A percentile compares a stretch with the other conserved stretches of the same genome.
Evolutionary conservation across 1,140 invertebrate species (phyloP).

Genomic region (Pseudomyrmex cubaensis): DNA sequence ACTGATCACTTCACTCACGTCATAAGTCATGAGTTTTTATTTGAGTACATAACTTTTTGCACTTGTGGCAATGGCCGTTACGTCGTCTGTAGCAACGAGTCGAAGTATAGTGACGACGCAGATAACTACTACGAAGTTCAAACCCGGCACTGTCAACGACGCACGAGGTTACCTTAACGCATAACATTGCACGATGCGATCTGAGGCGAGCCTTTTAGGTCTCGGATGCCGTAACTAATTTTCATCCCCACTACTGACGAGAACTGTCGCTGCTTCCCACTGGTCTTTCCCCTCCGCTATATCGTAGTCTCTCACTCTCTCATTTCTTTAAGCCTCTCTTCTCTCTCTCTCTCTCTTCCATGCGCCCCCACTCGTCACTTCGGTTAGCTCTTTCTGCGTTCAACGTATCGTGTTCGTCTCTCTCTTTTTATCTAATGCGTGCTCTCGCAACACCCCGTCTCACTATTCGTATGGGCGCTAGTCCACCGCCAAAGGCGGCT

Average conservation of each 20-base stretch:
- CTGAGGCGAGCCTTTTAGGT: constrained; percentile 81
- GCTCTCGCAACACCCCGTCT: constrained; percentile 53
- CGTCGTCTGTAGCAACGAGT: constrained; percentile 78
- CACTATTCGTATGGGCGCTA: constrained; percentile 67
- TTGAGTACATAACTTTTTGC: constrained; percentile 65
- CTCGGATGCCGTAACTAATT: constrained; percentile 85
- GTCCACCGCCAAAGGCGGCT: constrained; percentile 68
- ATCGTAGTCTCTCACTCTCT: constrained; percentile 61
- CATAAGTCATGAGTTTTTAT: constrained; percentile 84
- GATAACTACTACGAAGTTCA: constrained; percentile 68
- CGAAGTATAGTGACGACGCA: constrained; percentile 68
- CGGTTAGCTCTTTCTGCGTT: constrained; percentile 40
- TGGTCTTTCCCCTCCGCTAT: constrained; percentile 71
- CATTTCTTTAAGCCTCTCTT: constrained; percentile 34
- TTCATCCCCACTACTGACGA: constrained; percentile 79
- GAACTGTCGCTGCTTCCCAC: constrained; percentile 77
- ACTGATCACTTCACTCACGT: constrained; percentile 84
- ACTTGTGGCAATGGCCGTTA: constrained; percentile 61
- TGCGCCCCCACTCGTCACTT: constrained; percentile 53
- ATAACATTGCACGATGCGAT: constrained; percentile 83
- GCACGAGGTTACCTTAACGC: constrained; percentile 80
- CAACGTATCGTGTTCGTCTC: constrained; percentile 26
- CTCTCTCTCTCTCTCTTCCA: constrained; percentile 43
- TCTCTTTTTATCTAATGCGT: constrained; percentile 47
- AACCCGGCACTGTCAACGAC: constrained; percentile 72